phyloP scores from a whole-genome alignment of 2,888 invertebrate genomes.

The Tenthredo mesomela region DNA sequence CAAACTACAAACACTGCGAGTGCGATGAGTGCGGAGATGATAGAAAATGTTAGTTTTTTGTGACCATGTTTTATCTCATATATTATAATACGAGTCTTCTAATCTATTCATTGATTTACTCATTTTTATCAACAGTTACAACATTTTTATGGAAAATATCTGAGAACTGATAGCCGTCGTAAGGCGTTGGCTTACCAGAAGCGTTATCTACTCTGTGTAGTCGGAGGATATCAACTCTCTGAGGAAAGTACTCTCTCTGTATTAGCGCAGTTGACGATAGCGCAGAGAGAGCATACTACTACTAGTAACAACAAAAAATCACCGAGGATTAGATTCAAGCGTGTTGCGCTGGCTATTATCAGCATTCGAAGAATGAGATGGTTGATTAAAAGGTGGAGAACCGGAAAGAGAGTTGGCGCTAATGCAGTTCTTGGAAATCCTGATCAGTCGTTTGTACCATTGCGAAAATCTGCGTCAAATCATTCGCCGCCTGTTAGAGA shows the following conservation, averaged over 20 bases:
- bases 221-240: conserved; percentile 81
- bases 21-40: conserved; percentile 67
- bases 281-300: conserved; percentile 65
- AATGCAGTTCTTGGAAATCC: conserved; percentile 71
- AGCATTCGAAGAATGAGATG: conserved; percentile 85
- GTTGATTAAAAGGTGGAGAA: conserved; percentile 83
- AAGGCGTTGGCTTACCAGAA: conserved; percentile 96
- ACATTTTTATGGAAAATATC: conserved; percentile 84
- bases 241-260: conserved; percentile 78
- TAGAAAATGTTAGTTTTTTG: conserved; percentile 67
- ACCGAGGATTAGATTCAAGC: conserved; percentile 76
- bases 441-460: conserved; percentile 63
- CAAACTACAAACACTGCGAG: conserved; percentile 38
- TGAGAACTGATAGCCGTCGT: conserved; percentile 91
- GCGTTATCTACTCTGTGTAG: conserved; percentile 88
- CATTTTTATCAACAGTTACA: conserved; percentile 78
- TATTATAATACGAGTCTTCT: not conserved
- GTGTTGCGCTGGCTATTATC: conserved; percentile 80
- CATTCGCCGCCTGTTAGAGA: conserved; percentile 69
- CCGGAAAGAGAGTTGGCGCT: conserved; percentile 81
- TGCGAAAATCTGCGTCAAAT: conserved; percentile 60
- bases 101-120: not conserved
- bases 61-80: not conserved
- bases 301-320: conserved; percentile 62
- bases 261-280: conserved; percentile 76